Evolutionary conservation across 2,888 invertebrate species (phyloP).

Genomic region (Morpho helenor): DNA sequence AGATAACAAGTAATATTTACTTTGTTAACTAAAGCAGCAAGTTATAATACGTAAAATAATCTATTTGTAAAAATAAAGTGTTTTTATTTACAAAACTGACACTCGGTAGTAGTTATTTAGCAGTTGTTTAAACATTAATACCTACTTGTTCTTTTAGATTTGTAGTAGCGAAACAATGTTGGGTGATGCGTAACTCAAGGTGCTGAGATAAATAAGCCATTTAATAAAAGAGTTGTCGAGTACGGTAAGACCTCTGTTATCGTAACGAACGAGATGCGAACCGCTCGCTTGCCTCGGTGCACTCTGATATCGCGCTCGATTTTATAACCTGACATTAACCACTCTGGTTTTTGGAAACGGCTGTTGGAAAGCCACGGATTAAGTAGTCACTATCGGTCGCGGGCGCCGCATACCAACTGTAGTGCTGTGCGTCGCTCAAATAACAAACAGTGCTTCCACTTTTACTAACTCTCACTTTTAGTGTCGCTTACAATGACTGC

Average conservation of each 20-base stretch:
- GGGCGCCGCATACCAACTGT: slow-evolving; percentile 39
- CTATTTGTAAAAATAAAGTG: too few relatives aligned
- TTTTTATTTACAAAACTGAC: too few relatives aligned
- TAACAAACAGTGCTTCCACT: slow-evolving; percentile 40
- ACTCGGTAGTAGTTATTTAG: slow-evolving; percentile 9
- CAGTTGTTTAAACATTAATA: slow-evolving; percentile 23
- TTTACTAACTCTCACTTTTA: slow-evolving; percentile 62
- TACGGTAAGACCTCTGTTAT: slow-evolving; percentile 66
- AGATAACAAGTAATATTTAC: too few relatives aligned
- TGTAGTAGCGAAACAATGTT: slow-evolving; percentile 34
- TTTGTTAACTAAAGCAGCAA: too few relatives aligned
- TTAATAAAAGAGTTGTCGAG: slow-evolving; percentile 65
- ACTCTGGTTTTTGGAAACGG: slow-evolving; percentile 68
- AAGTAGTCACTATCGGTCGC: slow-evolving; percentile 52
- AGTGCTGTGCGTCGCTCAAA: slow-evolving; percentile 51
- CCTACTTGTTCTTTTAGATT: slow-evolving; percentile 28
- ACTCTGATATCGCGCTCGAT: slow-evolving; percentile 59
- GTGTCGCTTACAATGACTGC: slow-evolving; percentile 48
- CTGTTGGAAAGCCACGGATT: slow-evolving; percentile 58
- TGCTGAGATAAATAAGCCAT: slow-evolving; percentile 64
- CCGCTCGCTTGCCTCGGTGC: slow-evolving; percentile 52
- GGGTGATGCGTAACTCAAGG: slow-evolving; percentile 52
- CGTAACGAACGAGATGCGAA: slow-evolving; percentile 64
- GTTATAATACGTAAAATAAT: too few relatives aligned
- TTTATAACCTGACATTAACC: slow-evolving; percentile 66